A percentile compares a stretch with the other conserved stretches of the same genome.
Evolutionary conservation across 2,113 vertebrate genomes (phyloP).

Genomic region (Neolamprologus longior): DNA sequence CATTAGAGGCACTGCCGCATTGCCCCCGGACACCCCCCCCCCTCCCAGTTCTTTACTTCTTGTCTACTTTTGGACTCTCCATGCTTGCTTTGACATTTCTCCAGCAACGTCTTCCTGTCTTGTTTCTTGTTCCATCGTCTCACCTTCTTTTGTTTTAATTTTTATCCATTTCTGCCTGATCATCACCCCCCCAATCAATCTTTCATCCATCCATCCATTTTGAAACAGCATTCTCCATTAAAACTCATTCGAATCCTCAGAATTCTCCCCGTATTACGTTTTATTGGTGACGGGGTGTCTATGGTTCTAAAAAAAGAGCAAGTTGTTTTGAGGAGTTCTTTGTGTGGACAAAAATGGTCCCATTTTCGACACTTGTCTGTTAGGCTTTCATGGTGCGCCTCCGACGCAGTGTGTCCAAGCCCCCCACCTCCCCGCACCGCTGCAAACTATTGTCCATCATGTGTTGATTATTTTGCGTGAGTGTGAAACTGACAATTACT

Average conservation of each 20-base stretch:
- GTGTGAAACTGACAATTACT: constrained; percentile 56
- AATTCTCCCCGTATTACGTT: neutral
- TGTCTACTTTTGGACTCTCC: neutral
- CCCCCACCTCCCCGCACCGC: neutral
- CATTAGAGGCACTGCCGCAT: constrained; percentile 27
- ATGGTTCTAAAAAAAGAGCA: neutral
- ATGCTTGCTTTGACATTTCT: neutral
- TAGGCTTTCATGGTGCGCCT: constrained; percentile 1
- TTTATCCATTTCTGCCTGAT: neutral
- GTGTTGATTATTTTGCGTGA: constrained; percentile 6
- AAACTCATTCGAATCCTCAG: constrained; percentile 16
- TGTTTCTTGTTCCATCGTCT: neutral
- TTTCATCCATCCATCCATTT: constrained; percentile 1
- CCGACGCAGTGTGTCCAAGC: neutral
- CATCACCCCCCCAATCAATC: neutral
- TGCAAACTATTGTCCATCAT: constrained; percentile 30
- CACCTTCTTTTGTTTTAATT: neutral
- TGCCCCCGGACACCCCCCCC: neutral
- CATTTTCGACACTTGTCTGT: constrained; percentile 36
- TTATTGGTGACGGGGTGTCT: neutral
- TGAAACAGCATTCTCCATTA: neutral
- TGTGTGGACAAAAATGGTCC: constrained; percentile 12
- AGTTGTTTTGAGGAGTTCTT: neutral
- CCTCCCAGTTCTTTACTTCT: neutral
- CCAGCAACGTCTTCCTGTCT: neutral